Percentiles rank a stretch among this genome's conserved stretches.
Evolutionary conservation across 1,140 invertebrate species (phyloP).

Genomic region (Caligus rogercresseyi): DNA sequence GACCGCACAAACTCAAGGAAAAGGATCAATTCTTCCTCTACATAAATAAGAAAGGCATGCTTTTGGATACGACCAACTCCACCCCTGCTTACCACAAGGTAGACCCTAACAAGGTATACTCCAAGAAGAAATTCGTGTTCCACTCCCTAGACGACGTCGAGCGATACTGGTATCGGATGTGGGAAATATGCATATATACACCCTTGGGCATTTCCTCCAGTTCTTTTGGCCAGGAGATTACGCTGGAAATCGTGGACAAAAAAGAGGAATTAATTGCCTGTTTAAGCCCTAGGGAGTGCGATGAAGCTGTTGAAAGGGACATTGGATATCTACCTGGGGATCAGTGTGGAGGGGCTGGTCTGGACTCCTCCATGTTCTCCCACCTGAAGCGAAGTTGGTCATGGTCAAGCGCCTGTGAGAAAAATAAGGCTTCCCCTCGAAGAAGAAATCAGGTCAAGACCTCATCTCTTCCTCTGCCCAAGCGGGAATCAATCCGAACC

Average conservation of each 20-base stretch:
- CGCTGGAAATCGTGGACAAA: conserved; percentile 33
- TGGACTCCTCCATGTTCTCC: conserved; percentile 23
- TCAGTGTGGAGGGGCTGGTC: conserved; percentile 46
- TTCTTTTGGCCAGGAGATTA: conserved; percentile 32
- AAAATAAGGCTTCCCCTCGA: too few relatives aligned
- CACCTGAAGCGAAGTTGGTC: conserved; percentile 52
- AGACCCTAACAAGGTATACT: conserved; percentile 37
- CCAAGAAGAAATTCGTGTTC: conserved; percentile 38
- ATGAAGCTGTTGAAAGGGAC: conserved; percentile 34
- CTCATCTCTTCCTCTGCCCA: too few relatives aligned
- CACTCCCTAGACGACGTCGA: conserved; percentile 36
- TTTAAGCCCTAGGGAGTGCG: conserved; percentile 28
- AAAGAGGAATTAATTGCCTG: conserved; percentile 36
- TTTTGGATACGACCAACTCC: conserved; percentile 47
- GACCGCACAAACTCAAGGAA: conserved; percentile 42
- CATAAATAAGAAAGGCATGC: conserved; percentile 40
- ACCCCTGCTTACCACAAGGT: conserved; percentile 43
- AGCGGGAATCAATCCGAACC: conserved; percentile 5
- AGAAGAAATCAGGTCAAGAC: too few relatives aligned
- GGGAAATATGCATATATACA: conserved; percentile 45
- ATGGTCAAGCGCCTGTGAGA: conserved; percentile 26
- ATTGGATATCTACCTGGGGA: conserved; percentile 48
- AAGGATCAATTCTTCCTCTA: conserved; percentile 51
- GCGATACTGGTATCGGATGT: conserved; percentile 40
- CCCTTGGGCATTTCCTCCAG: conserved; percentile 36